Percentiles rank a stretch among this genome's conserved stretches.
Conservation (phyloP, 2,113 vertebrate species). For the Phodopus roborovskii region DNA sequence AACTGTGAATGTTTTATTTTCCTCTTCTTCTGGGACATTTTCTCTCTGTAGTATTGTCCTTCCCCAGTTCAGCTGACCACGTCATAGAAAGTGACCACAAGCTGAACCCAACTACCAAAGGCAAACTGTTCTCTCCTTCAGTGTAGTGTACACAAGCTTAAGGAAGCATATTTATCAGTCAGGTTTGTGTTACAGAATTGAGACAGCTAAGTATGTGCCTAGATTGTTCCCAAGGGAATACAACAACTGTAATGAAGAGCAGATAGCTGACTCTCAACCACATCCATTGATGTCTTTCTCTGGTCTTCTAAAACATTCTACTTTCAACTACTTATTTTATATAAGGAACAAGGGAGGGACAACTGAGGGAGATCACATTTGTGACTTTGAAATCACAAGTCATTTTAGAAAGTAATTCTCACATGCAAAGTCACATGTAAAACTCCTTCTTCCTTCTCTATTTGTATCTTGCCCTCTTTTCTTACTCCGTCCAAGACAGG, state of each 20-base stretch:
- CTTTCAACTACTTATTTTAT: neutral
- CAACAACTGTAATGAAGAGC: neutral
- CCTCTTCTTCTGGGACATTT: neutral
- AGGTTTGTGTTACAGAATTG: neutral
- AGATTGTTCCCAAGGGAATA: neutral
- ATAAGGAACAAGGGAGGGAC: neutral
- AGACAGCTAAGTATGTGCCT: neutral
- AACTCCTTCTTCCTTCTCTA: neutral
- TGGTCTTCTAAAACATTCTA: constrained; percentile 27
- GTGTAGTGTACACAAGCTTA: neutral
- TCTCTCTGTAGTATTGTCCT: neutral
- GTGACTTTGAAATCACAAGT: neutral
- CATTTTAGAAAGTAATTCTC: neutral
- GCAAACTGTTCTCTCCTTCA: neutral
- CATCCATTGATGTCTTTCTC: neutral
- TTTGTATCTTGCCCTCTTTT: neutral
- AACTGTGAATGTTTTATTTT: neutral
- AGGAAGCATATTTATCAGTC: neutral
- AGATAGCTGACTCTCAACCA: neutral
- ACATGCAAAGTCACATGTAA: neutral
- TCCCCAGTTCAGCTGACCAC: neutral
- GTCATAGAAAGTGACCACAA: neutral
- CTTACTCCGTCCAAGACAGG: neutral
- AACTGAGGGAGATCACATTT: neutral
- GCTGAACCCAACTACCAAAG: neutral